Percentiles rank a stretch among this genome's conserved stretches.
Conservation (phyloP, 2,888 invertebrate species). For the Thereva nobilitata region DNA sequence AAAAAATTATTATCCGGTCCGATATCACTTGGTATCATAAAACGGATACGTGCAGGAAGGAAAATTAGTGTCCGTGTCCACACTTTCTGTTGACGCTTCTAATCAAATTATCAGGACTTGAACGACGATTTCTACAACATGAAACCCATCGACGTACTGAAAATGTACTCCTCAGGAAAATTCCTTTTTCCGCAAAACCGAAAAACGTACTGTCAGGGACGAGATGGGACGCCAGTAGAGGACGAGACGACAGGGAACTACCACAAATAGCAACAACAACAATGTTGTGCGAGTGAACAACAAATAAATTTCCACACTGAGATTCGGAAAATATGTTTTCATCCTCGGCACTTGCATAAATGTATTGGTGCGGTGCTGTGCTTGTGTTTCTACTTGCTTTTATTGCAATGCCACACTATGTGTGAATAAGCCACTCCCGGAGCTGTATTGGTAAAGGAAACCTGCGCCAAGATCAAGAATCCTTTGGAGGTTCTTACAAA, state of each 20-base stretch:
- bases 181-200: conserved; percentile 33
- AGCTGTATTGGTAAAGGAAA: too few relatives aligned
- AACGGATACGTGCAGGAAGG: conserved; percentile 15
- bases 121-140: conserved; percentile 34
- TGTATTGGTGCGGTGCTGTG: neutral
- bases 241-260: neutral
- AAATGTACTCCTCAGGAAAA: conserved; percentile 33
- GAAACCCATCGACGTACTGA: conserved; percentile 36
- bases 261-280: conserved; percentile 32
- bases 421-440: too few relatives aligned
- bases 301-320: conserved; percentile 35
- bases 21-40: conserved; percentile 6
- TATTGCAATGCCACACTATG: too few relatives aligned
- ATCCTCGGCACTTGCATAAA: conserved; percentile 8
- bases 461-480: too few relatives aligned
- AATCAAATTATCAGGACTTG: conserved; percentile 30
- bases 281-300: conserved; percentile 16
- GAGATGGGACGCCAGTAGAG: neutral
- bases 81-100: conserved; percentile 25
- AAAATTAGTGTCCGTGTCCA: conserved; percentile 28
- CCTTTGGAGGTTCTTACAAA: too few relatives aligned
- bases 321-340: conserved; percentile 34
- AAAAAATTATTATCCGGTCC: neutral
- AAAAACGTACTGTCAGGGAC: conserved; percentile 21
- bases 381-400: too few relatives aligned